phyloP scores from a whole-genome alignment of 2,888 invertebrate species.

The Eilema caniola region DNA sequence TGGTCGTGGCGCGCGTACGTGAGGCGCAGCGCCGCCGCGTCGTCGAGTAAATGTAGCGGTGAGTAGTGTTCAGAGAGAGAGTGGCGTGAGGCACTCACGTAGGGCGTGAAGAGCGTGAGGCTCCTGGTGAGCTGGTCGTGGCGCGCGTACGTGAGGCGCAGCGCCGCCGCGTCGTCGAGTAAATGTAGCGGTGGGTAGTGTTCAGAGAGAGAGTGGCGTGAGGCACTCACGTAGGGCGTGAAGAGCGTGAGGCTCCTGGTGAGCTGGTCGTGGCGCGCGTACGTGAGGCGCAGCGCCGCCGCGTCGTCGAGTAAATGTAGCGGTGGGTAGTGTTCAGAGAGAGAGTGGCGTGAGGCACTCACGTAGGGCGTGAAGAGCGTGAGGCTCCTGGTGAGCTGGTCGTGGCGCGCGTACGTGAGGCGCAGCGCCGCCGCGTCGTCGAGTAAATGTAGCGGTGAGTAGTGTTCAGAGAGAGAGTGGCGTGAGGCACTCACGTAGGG shows the following conservation, averaged over 20 bases:
- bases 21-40: too few relatives aligned
- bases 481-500: slow-evolving; percentile 68
- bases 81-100: too few relatives aligned
- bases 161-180: too few relatives aligned
- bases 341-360: too few relatives aligned
- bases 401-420: slow-evolving; percentile 88
- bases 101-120: slow-evolving; percentile 81
- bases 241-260: slow-evolving; percentile 69
- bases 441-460: not conserved
- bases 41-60: not conserved
- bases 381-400: slow-evolving; percentile 65
- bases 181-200: not conserved
- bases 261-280: slow-evolving; percentile 78
- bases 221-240: slow-evolving; percentile 78
- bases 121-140: slow-evolving; percentile 49
- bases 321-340: too few relatives aligned
- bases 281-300: slow-evolving; percentile 79
- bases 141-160: slow-evolving; percentile 88
- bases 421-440: too few relatives aligned
- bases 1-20: slow-evolving; percentile 88
- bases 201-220: too few relatives aligned
- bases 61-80: too few relatives aligned
- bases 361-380: slow-evolving; percentile 77
- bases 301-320: not conserved
- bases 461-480: too few relatives aligned